Percentiles rank a stretch among this genome's conserved stretches.
These are phyloP conservation scores for Diaprepes abbreviatus DNA, from an alignment of 2,888 invertebrate genomes.

Conservation along the genomic window DNA sequence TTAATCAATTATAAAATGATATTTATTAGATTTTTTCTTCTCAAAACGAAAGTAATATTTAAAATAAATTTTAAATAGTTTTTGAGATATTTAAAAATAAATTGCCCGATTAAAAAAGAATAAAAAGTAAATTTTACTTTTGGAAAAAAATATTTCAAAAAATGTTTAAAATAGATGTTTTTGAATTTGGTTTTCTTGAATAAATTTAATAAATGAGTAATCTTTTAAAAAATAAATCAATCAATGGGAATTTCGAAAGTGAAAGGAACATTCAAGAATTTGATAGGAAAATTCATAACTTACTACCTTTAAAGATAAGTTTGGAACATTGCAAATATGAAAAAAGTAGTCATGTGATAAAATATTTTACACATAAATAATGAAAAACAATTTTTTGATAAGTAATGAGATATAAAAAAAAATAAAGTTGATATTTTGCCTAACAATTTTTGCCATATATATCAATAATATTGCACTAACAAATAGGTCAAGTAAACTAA, in stretches of 20 bases:
- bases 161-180: slow-evolving; percentile 16
- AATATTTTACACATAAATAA: background rate
- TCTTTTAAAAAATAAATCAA: background rate
- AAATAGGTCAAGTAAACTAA: slow-evolving; percentile 39
- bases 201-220: too few relatives aligned
- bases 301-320: too few relatives aligned
- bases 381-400: slow-evolving; percentile 21
- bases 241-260: too few relatives aligned
- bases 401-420: slow-evolving; percentile 22
- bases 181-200: background rate
- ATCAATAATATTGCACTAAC: slow-evolving; percentile 54
- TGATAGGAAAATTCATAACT: too few relatives aligned
- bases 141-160: slow-evolving; percentile 21
- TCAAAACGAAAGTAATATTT: too few relatives aligned
- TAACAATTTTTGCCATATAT: slow-evolving; percentile 55
- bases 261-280: too few relatives aligned
- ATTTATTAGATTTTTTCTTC: too few relatives aligned
- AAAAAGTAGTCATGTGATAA: slow-evolving; percentile 17
- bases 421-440: slow-evolving; percentile 54
- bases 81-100: slow-evolving; percentile 10
- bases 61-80: background rate
- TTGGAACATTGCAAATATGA: too few relatives aligned
- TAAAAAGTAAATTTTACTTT: slow-evolving; percentile 32
- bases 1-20: too few relatives aligned
- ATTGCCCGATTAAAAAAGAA: slow-evolving; percentile 23